Evolutionary conservation across 2,888 invertebrate species (phyloP).

Genomic region (Deilephila elpenor): DNA sequence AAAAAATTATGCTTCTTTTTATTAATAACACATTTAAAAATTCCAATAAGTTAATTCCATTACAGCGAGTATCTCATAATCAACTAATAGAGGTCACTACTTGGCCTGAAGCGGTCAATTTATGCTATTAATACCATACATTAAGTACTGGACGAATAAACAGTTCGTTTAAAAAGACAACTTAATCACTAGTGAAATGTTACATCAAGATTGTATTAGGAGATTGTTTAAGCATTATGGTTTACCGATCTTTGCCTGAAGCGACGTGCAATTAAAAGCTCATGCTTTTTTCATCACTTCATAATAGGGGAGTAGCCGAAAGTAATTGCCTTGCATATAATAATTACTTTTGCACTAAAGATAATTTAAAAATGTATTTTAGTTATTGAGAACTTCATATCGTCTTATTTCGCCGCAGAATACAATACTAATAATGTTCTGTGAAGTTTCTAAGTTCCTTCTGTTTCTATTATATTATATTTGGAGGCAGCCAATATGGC

Average conservation of each 20-base stretch:
- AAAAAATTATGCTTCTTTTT: background rate
- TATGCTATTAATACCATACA: conserved; percentile 4
- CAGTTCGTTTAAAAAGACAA: conserved; percentile 23
- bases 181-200: conserved; percentile 24
- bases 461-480: background rate
- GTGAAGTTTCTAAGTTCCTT: background rate
- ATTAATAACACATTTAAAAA: conserved; percentile 9
- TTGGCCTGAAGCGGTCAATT: conserved; percentile 27
- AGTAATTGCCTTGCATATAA: background rate
- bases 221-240: conserved; percentile 23
- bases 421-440: too few species aligned
- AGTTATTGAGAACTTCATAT: too few species aligned
- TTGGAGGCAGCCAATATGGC: background rate
- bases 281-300: background rate
- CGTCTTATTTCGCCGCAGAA: too few species aligned
- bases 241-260: conserved; percentile 17
- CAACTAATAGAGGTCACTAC: conserved; percentile 36
- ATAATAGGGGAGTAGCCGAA: background rate
- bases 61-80: conserved; percentile 41
- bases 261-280: background rate
- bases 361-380: too few species aligned
- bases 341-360: too few species aligned
- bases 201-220: conserved; percentile 21
- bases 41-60: background rate
- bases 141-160: conserved; percentile 21